Percentiles rank a stretch among this genome's conserved stretches.
Evolutionary conservation across 37 sponge, comb jelly and placozoan genomes (phyloP).

Genomic region (Halisarca cf. caerulea): DNA sequence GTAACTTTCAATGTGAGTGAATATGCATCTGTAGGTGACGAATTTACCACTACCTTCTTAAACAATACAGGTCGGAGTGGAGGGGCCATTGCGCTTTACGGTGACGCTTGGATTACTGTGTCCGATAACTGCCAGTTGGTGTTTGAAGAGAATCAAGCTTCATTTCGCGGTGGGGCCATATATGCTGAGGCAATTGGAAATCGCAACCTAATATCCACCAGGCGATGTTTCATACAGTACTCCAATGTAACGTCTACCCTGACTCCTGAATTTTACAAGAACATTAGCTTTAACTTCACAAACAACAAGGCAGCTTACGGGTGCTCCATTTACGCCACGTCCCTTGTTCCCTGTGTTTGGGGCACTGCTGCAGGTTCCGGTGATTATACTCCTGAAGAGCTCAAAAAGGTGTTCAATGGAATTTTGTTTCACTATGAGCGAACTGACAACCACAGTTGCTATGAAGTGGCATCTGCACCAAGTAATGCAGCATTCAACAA

Average conservation of each 20-base stretch:
- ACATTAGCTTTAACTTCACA: slow-evolving; percentile 19
- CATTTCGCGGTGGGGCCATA: slow-evolving; percentile 31
- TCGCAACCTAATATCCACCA: slow-evolving; percentile 24
- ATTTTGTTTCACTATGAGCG: not conserved
- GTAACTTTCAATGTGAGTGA: not conserved
- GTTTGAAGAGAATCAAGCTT: slow-evolving; percentile 28
- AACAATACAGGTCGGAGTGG: slow-evolving; percentile 29
- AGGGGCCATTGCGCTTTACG: slow-evolving; percentile 47
- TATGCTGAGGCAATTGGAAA: slow-evolving; percentile 12
- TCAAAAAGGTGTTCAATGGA: not conserved
- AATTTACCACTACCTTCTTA: not conserved
- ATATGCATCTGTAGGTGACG: too few relatives aligned
- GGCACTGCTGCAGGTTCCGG: not conserved
- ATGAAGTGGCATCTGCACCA: slow-evolving; percentile 40
- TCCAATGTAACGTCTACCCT: not conserved
- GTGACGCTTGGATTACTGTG: slow-evolving; percentile 11
- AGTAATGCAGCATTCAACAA: not conserved
- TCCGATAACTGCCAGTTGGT: not conserved
- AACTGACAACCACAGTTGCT: not conserved
- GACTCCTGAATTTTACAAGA: slow-evolving; percentile 30
- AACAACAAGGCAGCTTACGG: slow-evolving; percentile 34
- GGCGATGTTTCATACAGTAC: slow-evolving; percentile 56
- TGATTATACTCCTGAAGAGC: not conserved
- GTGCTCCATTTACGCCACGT: slow-evolving; percentile 57
- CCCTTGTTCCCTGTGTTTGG: slow-evolving; percentile 65